Evolutionary conservation across 2,113 vertebrate species (phyloP).

Genomic region (Eupsittula cactorum): DNA sequence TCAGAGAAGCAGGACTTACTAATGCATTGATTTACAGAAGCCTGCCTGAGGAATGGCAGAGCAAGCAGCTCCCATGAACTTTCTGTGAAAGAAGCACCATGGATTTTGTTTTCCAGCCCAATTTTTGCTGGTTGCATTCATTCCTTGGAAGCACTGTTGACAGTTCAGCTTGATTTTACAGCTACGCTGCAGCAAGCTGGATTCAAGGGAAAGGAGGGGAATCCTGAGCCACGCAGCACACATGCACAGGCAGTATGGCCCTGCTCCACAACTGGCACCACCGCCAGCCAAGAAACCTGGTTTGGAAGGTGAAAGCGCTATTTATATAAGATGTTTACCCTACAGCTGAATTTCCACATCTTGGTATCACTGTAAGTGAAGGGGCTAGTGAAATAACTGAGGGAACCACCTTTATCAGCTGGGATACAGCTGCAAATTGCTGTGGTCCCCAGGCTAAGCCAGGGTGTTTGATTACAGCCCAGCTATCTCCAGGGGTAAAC

Average conservation of each 20-base stretch:
- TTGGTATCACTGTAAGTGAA: background rate
- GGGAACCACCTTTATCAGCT: rapidly evolving
- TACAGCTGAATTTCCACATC: background rate
- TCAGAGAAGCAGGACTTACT: background rate
- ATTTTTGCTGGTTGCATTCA: background rate
- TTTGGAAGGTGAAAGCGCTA: background rate
- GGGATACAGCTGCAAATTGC: background rate
- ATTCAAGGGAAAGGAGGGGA: background rate
- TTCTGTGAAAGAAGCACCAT: background rate
- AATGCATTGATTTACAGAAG: rapidly evolving
- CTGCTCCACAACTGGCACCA: background rate
- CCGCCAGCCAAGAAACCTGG: background rate
- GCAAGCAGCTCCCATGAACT: background rate
- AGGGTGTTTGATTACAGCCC: background rate
- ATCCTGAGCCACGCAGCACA: background rate
- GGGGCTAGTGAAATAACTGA: background rate
- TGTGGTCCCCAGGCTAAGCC: rapidly evolving
- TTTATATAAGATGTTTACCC: background rate
- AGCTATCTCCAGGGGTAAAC: rapidly evolving
- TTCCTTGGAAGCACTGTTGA: background rate
- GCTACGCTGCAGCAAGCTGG: rapidly evolving
- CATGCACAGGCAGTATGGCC: rapidly evolving
- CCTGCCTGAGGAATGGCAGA: background rate
- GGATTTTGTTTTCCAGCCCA: background rate
- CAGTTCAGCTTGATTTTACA: background rate